Percentiles rank a stretch among this genome's conserved stretches.
These are phyloP conservation scores for Tragelaphus imberbis DNA, from an alignment of 2,113 vertebrate species.

Conservation along the genomic window DNA sequence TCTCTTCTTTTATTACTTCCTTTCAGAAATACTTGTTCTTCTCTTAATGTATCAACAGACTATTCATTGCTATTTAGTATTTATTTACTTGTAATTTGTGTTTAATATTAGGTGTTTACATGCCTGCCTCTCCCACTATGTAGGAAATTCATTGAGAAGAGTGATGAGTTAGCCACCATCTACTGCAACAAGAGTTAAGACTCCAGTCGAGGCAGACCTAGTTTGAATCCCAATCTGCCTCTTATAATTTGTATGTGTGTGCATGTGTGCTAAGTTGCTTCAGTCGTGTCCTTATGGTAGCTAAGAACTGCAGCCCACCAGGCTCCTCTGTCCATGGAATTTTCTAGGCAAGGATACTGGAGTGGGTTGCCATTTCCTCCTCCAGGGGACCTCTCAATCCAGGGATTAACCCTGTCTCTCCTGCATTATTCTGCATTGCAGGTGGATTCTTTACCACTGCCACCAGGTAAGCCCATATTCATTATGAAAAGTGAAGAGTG, in stretches of 20 bases:
- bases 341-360: not conserved
- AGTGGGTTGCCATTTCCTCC: not conserved
- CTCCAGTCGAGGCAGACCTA: not conserved
- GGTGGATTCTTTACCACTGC: not conserved
- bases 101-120: not conserved
- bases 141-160: not conserved
- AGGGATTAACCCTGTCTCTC: not conserved
- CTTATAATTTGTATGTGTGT: not conserved
- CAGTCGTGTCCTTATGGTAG: not conserved
- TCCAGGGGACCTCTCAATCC: not conserved
- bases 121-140: not conserved
- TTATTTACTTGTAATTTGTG: not conserved
- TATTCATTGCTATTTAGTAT: not conserved
- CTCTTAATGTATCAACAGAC: not conserved
- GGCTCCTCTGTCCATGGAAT: not conserved
- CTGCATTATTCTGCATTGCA: not conserved
- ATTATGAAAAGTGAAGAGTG: not conserved
- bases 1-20: not conserved
- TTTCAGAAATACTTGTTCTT: not conserved
- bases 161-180: not conserved
- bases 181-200: not conserved
- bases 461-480: not conserved
- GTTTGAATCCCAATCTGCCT: not conserved
- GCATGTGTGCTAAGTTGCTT: not conserved
- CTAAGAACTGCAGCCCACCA: not conserved